Conservation (phyloP, 2,797 vertebrate genomes). For the Malacoraja senta region DNA sequence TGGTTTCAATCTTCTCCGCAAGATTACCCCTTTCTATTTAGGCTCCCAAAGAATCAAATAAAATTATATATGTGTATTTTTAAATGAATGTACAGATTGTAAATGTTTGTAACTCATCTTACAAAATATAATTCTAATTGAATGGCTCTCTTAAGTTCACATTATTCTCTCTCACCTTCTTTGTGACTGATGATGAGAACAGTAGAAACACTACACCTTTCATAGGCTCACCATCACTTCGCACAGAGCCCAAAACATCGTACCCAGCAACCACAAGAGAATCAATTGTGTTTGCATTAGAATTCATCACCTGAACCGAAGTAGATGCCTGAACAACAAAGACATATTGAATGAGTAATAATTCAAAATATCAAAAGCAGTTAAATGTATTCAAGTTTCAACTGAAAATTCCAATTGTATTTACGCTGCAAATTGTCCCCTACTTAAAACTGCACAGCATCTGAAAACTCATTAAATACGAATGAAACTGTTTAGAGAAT, state of each 20-base stretch:
- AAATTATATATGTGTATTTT: neutral
- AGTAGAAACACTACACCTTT: slow-evolving; percentile 94
- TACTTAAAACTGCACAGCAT: neutral
- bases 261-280: slow-evolving; percentile 86
- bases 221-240: slow-evolving; percentile 95
- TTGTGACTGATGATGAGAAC: slow-evolving; percentile 73
- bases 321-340: slow-evolving; percentile 64
- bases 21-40: neutral
- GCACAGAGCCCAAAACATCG: slow-evolving; percentile 85
- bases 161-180: slow-evolving; percentile 65
- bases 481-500: neutral
- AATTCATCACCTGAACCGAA: slow-evolving; percentile 72
- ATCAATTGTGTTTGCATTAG: slow-evolving; percentile 72
- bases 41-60: neutral
- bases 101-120: neutral
- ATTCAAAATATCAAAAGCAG: neutral
- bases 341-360: neutral
- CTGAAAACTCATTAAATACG: neutral
- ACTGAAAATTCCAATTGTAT: neutral
- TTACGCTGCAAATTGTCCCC: neutral
- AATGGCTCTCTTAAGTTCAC: neutral
- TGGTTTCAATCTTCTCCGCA: neutral
- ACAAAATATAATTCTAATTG: neutral
- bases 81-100: neutral
- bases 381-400: slow-evolving; percentile 2